Evolutionary conservation across 2,113 vertebrate genomes (phyloP), one percentile per base, ranked within the genome.

Genomic region (Caranx ignobilis): DNA sequence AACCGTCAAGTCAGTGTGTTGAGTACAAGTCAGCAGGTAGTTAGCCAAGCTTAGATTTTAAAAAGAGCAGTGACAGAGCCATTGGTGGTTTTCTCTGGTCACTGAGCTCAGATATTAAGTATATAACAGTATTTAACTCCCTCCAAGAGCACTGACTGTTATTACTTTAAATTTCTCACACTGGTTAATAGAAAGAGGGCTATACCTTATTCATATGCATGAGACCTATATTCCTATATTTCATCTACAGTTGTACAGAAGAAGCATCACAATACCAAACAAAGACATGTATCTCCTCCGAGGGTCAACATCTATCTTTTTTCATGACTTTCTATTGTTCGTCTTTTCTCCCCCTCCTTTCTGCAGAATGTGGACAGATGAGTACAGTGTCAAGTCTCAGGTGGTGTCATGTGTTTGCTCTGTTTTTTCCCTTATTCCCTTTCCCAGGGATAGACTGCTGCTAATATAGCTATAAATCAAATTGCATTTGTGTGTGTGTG

Each of bases 391-490:
- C 71, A 68, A 50, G 68, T 85, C 86, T 77, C 75, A 75, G 89
- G 72, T 80, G 69, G 78, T 37, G 65, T 85, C 57, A 21, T 74
- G 68, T 79, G 68, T 82, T 76, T 77, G 71, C 59, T 26, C 41
- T 57, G 74, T 83, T 87, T 74, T 74, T 76, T 41, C 34, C 55
- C 15, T 76, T 31, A 68, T 83, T 80, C 41, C 13, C 71, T 75
- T 61, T 54, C 71, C 34, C 55, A 45, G 68, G 60, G 52, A 79
- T 39, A 57, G 37, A 79, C 34, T 67, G 68, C 48, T 75, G 55
- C 71, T 70, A 79, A 86, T 73, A 50, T 8, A 57, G 50, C 77
- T 39, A 82, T 88, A 89, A 87, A 88, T 92, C 79, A 88, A 8
- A 45, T 4, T 59, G 2, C 21, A 32, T 66, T 21, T 41, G 32